Evolutionary conservation across 2,113 vertebrate genomes (phyloP).

Genomic region (Poeciliopsis occidentalis): DNA sequence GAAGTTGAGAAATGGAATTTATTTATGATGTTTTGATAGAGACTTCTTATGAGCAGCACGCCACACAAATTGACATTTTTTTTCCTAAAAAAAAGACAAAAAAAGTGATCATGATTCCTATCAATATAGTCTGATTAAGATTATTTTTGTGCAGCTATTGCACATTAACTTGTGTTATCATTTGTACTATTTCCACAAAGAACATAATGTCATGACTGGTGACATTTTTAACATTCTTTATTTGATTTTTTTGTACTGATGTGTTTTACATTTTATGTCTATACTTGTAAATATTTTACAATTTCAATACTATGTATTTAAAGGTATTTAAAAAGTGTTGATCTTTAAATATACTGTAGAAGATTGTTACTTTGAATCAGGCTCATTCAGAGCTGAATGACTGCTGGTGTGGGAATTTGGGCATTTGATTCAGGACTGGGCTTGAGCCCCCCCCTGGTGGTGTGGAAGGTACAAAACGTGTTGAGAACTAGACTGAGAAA

Average conservation of each 20-base stretch:
- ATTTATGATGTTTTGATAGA: constrained; percentile 67
- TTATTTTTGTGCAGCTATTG: constrained; percentile 51
- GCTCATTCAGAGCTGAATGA: too few relatives aligned
- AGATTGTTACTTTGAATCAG: too few relatives aligned
- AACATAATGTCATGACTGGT: constrained; percentile 36
- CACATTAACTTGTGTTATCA: constrained; percentile 27
- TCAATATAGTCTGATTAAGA: constrained; percentile 50
- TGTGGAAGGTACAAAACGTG: too few relatives aligned
- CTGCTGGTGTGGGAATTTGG: too few relatives aligned
- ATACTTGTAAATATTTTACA: constrained; percentile 65
- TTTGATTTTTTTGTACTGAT: constrained; percentile 32
- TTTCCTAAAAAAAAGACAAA: constrained; percentile 56
- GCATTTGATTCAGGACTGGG: too few relatives aligned
- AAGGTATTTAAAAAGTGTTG: background rate
- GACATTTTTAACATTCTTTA: constrained; percentile 26
- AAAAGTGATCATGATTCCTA: constrained; percentile 78
- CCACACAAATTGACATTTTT: constrained; percentile 57
- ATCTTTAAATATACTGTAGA: constrained; percentile 51
- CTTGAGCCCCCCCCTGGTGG: too few relatives aligned
- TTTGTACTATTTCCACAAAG: constrained; percentile 24
- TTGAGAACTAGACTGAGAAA: too few relatives aligned
- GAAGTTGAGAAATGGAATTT: constrained; percentile 50
- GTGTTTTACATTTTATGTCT: constrained; percentile 31
- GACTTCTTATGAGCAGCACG: constrained; percentile 76
- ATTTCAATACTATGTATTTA: constrained; percentile 54